Conservation (phyloP, 2,888 invertebrate genomes). For the Cosmia trapezina region DNA sequence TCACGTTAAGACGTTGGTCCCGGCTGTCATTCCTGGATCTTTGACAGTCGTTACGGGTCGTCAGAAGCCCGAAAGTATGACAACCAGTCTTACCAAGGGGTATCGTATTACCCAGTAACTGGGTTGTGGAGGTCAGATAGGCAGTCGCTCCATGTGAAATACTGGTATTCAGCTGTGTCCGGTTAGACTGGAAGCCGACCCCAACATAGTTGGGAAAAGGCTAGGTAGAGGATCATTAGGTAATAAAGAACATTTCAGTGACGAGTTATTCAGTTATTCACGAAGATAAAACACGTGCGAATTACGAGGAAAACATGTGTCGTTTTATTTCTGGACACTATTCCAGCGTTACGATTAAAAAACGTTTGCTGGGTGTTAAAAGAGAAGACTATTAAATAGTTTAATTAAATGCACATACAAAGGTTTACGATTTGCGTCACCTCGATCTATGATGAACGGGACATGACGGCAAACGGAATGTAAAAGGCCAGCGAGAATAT, state of each 20-base stretch:
- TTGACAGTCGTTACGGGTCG: no score
- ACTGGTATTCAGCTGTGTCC: no score
- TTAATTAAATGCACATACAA: constrained; percentile 43
- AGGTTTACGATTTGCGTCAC: constrained; percentile 27
- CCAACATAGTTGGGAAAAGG: no score
- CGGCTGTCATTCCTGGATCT: no score
- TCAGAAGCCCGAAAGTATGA: no score
- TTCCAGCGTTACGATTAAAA: constrained; percentile 19
- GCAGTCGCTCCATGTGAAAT: no score
- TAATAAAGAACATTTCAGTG: constrained; percentile 6
- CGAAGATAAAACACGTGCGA: constrained; percentile 25
- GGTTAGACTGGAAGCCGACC: no score
- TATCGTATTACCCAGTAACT: no score
- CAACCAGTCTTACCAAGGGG: no score
- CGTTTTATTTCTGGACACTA: constrained; percentile 40
- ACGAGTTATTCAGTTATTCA: constrained; percentile 25
- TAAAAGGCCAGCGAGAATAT: constrained; percentile 42
- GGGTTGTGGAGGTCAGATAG: no score
- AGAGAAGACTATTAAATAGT: constrained; percentile 13
- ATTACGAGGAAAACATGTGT: constrained; percentile 43
- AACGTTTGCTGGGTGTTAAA: constrained; percentile 9
- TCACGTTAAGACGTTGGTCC: no score
- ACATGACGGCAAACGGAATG: constrained; percentile 46
- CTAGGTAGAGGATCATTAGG: no score
- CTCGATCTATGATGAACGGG: constrained; percentile 46